Conservation (phyloP, 53 echinoderm and acorn worm species). For the Holothuria scabra region DNA sequence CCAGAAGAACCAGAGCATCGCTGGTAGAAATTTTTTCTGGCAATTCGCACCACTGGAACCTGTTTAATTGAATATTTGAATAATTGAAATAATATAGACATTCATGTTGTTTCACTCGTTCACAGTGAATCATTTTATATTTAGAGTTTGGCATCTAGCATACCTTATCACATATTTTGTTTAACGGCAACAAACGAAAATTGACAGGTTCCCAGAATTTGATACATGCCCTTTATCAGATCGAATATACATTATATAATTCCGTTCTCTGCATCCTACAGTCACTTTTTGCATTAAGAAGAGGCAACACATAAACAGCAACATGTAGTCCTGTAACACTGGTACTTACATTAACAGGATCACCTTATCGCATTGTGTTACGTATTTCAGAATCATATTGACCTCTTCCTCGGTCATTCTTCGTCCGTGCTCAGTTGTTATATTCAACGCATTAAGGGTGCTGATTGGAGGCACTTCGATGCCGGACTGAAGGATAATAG, state of each 20-base stretch:
- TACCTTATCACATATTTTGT: slow-evolving; percentile 6
- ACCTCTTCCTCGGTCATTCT: slow-evolving; percentile 35
- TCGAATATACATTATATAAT: slow-evolving; percentile 19
- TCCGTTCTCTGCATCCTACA: slow-evolving; percentile 25
- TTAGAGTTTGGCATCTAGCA: background rate
- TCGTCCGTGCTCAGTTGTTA: slow-evolving; percentile 31
- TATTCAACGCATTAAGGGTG: slow-evolving; percentile 17
- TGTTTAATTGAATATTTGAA: background rate
- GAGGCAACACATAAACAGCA: slow-evolving; percentile 16
- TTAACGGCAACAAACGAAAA: background rate
- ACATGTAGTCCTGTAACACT: slow-evolving; percentile 4
- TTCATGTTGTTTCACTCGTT: slow-evolving; percentile 13
- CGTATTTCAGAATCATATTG: slow-evolving; percentile 19
- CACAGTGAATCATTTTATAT: slow-evolving; percentile 6
- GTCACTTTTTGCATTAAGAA: background rate
- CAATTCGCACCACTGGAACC: slow-evolving; percentile 31
- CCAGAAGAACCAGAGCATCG: slow-evolving; percentile 34
- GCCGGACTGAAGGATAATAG: slow-evolving; percentile 35
- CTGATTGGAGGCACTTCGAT: slow-evolving; percentile 20
- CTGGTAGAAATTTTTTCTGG: slow-evolving; percentile 26
- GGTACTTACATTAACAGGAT: slow-evolving; percentile 15
- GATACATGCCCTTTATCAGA: slow-evolving; percentile 4
- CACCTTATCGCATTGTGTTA: slow-evolving; percentile 21
- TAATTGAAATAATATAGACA: slow-evolving; percentile 6
- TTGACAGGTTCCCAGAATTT: background rate